phyloP scores from a whole-genome alignment of 2,113 vertebrate species.

The Ciconia boyciana region DNA sequence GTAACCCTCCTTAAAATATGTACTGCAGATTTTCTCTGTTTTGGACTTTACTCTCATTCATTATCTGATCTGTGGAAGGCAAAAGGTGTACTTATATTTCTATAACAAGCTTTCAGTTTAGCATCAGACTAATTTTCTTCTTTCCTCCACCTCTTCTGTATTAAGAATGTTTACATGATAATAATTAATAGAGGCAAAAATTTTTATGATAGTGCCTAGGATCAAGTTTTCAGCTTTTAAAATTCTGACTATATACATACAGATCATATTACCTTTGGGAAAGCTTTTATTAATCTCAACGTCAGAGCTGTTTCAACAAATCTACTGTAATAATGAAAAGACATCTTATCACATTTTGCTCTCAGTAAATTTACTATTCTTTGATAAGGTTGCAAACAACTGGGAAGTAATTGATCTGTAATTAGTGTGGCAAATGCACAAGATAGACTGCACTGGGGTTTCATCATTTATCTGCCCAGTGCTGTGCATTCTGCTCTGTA shows the following conservation, averaged over 20 bases:
- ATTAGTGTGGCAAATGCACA: constrained; percentile 74
- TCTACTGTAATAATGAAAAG: constrained; percentile 78
- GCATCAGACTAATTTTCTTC: neutral
- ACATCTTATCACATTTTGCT: constrained; percentile 73
- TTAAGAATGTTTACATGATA: constrained; percentile 2
- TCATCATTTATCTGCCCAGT: constrained; percentile 69
- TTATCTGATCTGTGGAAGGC: neutral
- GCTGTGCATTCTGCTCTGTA: constrained; percentile 39
- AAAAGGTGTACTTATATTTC: neutral
- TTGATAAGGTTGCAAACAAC: constrained; percentile 79
- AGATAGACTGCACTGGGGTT: constrained; percentile 58
- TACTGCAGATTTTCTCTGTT: neutral
- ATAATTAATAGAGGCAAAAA: constrained; percentile 53
- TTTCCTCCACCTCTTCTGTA: neutral
- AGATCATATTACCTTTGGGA: constrained; percentile 65
- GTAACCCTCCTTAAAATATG: neutral
- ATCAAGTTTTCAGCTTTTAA: constrained; percentile 57
- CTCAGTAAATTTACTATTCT: constrained; percentile 77
- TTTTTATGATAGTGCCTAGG: constrained; percentile 14
- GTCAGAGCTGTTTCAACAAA: constrained; percentile 75
- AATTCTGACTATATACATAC: constrained; percentile 51
- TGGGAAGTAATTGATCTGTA: constrained; percentile 81
- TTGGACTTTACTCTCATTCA: constrained; percentile 9
- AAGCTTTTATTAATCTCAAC: constrained; percentile 72
- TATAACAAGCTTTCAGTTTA: constrained; percentile 23